Evolutionary conservation across 2,888 invertebrate species (phyloP).

Genomic region (Stenolophus ochropezus): DNA sequence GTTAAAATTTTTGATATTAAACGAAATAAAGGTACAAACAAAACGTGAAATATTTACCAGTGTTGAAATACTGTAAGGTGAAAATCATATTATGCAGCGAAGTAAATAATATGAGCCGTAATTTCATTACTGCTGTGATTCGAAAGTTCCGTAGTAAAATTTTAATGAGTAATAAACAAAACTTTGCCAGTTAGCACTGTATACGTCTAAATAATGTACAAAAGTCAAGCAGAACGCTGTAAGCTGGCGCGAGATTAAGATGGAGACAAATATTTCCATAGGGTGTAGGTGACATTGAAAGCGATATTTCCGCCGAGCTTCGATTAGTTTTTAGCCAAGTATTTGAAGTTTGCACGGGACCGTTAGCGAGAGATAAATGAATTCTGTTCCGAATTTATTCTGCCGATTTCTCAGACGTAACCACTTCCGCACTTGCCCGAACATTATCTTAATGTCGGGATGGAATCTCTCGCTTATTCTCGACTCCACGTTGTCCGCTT

Average conservation of each 20-base stretch:
- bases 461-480: conserved; percentile 36
- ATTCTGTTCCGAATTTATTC: conserved; percentile 51
- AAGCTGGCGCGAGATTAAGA: background rate
- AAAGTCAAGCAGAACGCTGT: background rate
- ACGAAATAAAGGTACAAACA: background rate
- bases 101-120: background rate
- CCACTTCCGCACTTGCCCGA: conserved; percentile 54
- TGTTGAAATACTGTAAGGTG: background rate
- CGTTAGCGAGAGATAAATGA: conserved; percentile 39
- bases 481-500: conserved; percentile 26
- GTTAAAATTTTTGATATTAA: too few relatives aligned
- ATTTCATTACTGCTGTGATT: background rate
- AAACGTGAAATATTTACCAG: background rate
- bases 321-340: conserved; percentile 47
- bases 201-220: background rate
- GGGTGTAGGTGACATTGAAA: background rate
- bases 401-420: conserved; percentile 55
- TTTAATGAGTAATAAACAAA: conserved; percentile 19
- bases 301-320: background rate
- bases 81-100: background rate
- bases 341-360: conserved; percentile 42
- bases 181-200: background rate
- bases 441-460: conserved; percentile 54
- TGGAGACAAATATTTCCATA: background rate
- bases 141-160: conserved; percentile 10